Evolutionary conservation across 2,113 vertebrate species (phyloP), one percentile per base, ranked within the genome.

Genomic region (Mola mola): DNA sequence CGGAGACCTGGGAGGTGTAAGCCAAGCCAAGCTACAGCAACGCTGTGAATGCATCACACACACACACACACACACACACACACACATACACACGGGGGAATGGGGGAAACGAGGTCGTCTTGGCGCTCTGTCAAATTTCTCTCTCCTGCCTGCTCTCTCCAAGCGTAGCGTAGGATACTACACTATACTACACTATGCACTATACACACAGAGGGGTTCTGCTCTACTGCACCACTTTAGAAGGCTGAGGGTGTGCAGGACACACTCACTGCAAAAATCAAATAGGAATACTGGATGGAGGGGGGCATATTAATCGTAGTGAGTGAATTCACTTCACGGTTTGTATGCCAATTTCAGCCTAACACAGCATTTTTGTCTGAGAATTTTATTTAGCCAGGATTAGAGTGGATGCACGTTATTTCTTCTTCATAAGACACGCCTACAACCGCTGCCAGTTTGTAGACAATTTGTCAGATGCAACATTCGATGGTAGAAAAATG

Each of bases 91-190:
- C 28, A 38, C 2, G 2, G 5, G n/a, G 8, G 12, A 66, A 58
- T 34, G 60, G 73, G 86, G 84, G 77, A 86, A 87, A 82, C 24
- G 79, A 90, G 86, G 88, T 88, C 73, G 79, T 19, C 79, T 80
- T 90, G 86, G 86, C 84, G 77, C 64, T 72, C 64, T 59, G 66
- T 87, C 86, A 87, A 77, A 88, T 76, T 77, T 87, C 64, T 82
- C 74, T 66, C 73, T 70, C 63, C 58, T 13, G 66, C 78, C 73
- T 47, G 11, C 75, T 64, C 64, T 77, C 33, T 43, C 79, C 67
- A 82, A 78, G 64, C 43, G 38, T 72, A 72, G 80, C 51, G 53
- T 81, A 85, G 75, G 66, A 84, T 88, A 81, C 80, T 81, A 75
- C 72, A 24, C 81, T 67, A 70, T 72, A 77, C 63, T n/a, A 43